phyloP scores from a whole-genome alignment of 2,113 vertebrate species.

The Leuciscus idus region DNA sequence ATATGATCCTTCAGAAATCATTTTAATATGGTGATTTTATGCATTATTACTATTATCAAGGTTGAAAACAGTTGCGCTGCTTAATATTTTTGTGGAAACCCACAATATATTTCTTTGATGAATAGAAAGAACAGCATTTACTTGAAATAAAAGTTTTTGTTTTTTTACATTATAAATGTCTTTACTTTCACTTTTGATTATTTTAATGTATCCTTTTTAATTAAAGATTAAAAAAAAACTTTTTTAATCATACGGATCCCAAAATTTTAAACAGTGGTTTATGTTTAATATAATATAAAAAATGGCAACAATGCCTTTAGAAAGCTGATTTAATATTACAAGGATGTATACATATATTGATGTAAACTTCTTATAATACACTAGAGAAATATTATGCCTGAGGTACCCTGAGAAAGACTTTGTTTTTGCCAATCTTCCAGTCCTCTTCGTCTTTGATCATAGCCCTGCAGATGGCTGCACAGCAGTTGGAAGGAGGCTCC shows the following conservation, averaged over 20 bases:
- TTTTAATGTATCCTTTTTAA: background rate
- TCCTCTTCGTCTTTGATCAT: conserved; percentile 75
- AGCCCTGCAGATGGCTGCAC: conserved; percentile 76
- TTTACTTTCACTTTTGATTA: background rate
- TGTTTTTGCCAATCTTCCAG: conserved; percentile 90
- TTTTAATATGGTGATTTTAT: background rate
- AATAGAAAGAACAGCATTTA: background rate
- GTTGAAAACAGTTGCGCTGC: too few relatives aligned
- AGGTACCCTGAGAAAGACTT: conserved; percentile 91
- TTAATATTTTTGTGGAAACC: background rate
- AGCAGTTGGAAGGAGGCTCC: conserved; percentile 73
- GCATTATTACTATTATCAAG: too few relatives aligned
- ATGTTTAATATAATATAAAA: background rate
- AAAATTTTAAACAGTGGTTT: background rate
- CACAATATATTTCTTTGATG: background rate
- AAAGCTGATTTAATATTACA: background rate
- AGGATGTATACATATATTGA: background rate
- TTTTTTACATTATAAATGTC: background rate
- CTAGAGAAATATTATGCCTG: background rate
- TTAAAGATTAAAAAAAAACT: too few relatives aligned
- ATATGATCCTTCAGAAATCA: background rate
- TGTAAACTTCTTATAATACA: background rate
- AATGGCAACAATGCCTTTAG: background rate
- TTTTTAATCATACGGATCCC: too few relatives aligned
- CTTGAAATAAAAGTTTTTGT: background rate